Evolutionary conservation across 2,888 invertebrate species (phyloP).

Genomic region (Scaptomyza cyrtandrae): DNA sequence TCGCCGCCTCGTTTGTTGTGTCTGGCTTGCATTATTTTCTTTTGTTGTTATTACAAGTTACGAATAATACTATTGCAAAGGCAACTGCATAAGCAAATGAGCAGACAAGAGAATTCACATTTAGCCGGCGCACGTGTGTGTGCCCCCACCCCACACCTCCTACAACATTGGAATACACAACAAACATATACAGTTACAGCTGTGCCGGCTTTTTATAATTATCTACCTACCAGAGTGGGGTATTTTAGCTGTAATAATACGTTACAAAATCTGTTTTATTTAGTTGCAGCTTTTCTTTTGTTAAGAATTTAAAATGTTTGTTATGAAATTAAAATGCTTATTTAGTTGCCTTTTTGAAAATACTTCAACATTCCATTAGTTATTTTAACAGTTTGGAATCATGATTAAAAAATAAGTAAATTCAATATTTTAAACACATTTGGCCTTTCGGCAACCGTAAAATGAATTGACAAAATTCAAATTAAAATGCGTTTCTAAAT

Average conservation of each 20-base stretch:
- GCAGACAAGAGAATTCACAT: not conserved
- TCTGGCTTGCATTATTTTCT: not conserved
- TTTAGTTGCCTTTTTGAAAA: not conserved
- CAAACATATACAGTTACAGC: conserved; percentile 21
- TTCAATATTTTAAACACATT: not conserved
- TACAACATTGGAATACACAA: conserved; percentile 1
- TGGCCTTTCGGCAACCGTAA: not conserved
- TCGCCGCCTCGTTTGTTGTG: not conserved
- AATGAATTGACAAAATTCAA: not conserved
- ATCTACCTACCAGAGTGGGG: not conserved
- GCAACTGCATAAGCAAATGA: conserved; percentile 15
- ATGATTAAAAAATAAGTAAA: not conserved
- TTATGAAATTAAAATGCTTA: not conserved
- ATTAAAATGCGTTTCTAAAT: not conserved
- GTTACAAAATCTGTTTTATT: not conserved
- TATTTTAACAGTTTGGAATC: not conserved
- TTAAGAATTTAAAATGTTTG: not conserved
- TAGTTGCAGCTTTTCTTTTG: not conserved
- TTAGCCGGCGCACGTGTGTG: conserved; percentile 12
- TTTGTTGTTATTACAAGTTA: not conserved
- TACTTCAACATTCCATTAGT: not conserved
- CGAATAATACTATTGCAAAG: conserved; percentile 2
- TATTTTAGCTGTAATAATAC: not conserved
- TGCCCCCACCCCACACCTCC: not conserved
- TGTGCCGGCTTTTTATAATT: conserved; percentile 33